Evolutionary conservation across 2,113 vertebrate genomes (phyloP).

Genomic region (Nesogale talazaci): DNA sequence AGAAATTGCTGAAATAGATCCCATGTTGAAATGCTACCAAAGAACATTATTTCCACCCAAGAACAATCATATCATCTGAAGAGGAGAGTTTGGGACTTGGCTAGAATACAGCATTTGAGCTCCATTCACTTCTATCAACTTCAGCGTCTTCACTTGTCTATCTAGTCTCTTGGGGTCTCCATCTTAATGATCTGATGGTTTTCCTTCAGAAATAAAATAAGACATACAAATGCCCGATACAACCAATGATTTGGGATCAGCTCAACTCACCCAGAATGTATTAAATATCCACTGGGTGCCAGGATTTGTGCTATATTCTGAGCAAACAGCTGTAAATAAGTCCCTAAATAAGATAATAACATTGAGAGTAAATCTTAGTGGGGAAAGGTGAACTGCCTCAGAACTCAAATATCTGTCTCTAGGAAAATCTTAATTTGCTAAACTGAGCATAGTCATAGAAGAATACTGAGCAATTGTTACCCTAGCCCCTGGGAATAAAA

Average conservation of each 20-base stretch:
- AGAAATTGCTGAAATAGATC: background rate
- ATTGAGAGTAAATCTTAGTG: background rate
- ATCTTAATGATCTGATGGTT: constrained; percentile 17
- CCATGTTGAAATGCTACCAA: background rate
- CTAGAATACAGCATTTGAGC: background rate
- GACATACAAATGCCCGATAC: background rate
- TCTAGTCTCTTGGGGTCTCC: background rate
- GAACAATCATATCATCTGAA: background rate
- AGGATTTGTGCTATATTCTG: background rate
- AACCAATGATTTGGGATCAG: constrained; percentile 27
- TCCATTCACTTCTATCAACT: background rate
- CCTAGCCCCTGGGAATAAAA: constrained; percentile 38
- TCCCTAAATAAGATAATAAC: background rate
- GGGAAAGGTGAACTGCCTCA: background rate
- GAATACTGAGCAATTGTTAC: background rate
- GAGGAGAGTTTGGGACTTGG: background rate
- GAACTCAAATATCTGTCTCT: background rate
- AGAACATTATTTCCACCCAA: background rate
- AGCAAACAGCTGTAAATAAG: background rate
- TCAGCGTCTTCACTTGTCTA: background rate
- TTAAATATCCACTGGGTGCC: background rate
- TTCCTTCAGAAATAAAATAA: background rate
- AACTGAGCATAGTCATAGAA: background rate
- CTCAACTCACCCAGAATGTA: background rate
- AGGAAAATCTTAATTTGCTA: constrained; percentile 28